Base-by-base conservation (phyloP, 1,140 invertebrate species). In the Magallana gigas region DNA sequence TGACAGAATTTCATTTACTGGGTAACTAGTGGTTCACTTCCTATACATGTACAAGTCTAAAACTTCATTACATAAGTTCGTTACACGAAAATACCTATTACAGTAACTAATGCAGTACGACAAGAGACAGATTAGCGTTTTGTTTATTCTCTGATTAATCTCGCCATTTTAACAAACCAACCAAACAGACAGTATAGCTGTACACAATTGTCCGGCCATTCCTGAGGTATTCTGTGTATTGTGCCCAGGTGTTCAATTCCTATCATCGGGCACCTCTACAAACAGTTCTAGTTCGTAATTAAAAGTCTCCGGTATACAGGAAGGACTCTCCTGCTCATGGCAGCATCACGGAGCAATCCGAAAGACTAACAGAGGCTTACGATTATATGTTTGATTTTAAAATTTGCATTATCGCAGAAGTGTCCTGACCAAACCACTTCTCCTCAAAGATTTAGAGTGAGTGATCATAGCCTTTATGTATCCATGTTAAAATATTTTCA, bases 401-500 rank as follows among this genome's bases (percentile, higher is more conserved):
- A 76, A 76, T 76, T 76, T 76, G 68, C 68, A 76, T 76, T 76
- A 76, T 29, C 23, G 23, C 2, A 29, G 68, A 76, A 76, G 68
- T 76, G 23, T 23, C 36, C 68, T 29, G 68, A 36, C 68, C 68
- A 76, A 76, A 76, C 68, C 23, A 76, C 68, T 76, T 76, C 68
- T 76, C 23, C 23, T 76, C 68, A 76, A 76, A 23, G 18, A 29
- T 76, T 76, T 76, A 23, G 23, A 76, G 23, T 76, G 36, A 29
- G 36, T 12, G 23, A 29, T 29, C 8, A 12, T 76, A 12, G 23
- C 23, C 68, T 36, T 36, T 76, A 23, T 76, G 23, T 76, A 76
- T 76, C 68, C 23, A 36, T 76, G 29, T 76, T 76, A 76, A 76
- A 76, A 76, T 76, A 76, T 76, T 76, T 76, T 76, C 11, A 76